Base-by-base conservation (phyloP, 2,888 invertebrate species). In the Hesperia comma region DNA sequence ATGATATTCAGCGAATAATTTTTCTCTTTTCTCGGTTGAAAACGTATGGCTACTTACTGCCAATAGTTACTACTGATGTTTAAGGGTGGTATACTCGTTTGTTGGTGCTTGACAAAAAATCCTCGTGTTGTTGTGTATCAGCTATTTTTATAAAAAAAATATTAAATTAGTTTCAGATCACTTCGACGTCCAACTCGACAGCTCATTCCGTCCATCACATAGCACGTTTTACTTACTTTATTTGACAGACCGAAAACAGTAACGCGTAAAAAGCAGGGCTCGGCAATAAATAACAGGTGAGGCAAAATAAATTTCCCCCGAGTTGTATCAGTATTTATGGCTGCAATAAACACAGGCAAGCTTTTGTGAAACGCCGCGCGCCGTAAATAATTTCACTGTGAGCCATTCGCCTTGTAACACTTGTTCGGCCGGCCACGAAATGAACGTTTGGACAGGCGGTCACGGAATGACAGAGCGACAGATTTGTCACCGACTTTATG, bases 301-400 rank as follows among this genome's bases (percentile, higher is more conserved):
- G 85, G 84, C 81, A 79, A 87, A 86, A 92, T 92, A 90, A 89
- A 91, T 92, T 90, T 89, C 84, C 85, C 82, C 78, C 68, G 83
- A 85, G 89, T 82, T 84, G 88, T 90, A 87, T 89, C 88, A 90
- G 88, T 91, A 92, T 92, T 92, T 92, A 92, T 90, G 88, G 84
- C 73, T 61, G 86, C 84, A 86, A 90, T 92, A 92, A 92, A 92
- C 86, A 84, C 81, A 75, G 80, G 74, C 77, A 78, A 80, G 84
- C 85, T 85, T 89, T 91, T 90, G 88, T 87, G 83, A 85, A 84
- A 89, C 78, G 86, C 92, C 92, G 92, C 83, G 76, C 76, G 87
- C 80, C 87, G 85, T 91, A 92, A 91, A 92, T 92, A 88, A 92
- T 91, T 89, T 88, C 87, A 85, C 82, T 83, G 85, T 81, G 83